phyloP scores from a whole-genome alignment of 92 coral and sea anemone genomes.

The Phenganax subtilis region DNA sequence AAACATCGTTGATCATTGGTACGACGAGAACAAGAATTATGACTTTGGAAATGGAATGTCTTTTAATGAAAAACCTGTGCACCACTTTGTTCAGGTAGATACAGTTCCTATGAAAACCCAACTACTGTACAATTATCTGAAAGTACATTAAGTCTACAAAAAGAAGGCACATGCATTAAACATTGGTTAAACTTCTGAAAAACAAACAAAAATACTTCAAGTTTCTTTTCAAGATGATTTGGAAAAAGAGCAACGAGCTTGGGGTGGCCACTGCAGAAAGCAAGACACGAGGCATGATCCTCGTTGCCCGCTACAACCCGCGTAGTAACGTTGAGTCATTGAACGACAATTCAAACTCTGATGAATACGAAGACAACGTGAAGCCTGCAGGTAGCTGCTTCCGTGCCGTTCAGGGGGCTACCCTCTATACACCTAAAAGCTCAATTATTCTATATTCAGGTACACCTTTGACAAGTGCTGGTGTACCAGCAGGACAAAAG shows the following conservation, averaged over 20 bases:
- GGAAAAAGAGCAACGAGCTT: conserved; percentile 69
- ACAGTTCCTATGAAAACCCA: background rate
- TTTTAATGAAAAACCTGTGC: conserved; percentile 47
- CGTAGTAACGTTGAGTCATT: conserved; percentile 60
- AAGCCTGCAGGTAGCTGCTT: background rate
- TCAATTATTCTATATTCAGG: background rate
- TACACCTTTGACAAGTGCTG: conserved; percentile 25
- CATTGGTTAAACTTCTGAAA: background rate
- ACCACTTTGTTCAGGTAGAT: conserved; percentile 85
- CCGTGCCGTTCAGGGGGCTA: background rate
- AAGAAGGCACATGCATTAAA: too few relatives aligned
- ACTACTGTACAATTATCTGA: background rate
- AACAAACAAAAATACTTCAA: background rate
- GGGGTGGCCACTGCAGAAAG: conserved; percentile 97
- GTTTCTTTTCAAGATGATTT: conserved; percentile 48
- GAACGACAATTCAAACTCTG: conserved; percentile 25
- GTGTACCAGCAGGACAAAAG: conserved; percentile 15
- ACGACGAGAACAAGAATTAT: conserved; percentile 67
- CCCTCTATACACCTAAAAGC: background rate
- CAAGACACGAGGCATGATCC: conserved; percentile 82
- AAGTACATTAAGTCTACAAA: background rate
- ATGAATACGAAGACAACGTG: conserved; percentile 64
- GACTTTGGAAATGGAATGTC: conserved; percentile 55
- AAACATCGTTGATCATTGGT: conserved; percentile 78
- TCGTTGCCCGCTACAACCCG: conserved; percentile 95